Evolutionary conservation across 2,113 vertebrate species (phyloP), one percentile per base, ranked within the genome.

Genomic region (Notothenia rossii): DNA sequence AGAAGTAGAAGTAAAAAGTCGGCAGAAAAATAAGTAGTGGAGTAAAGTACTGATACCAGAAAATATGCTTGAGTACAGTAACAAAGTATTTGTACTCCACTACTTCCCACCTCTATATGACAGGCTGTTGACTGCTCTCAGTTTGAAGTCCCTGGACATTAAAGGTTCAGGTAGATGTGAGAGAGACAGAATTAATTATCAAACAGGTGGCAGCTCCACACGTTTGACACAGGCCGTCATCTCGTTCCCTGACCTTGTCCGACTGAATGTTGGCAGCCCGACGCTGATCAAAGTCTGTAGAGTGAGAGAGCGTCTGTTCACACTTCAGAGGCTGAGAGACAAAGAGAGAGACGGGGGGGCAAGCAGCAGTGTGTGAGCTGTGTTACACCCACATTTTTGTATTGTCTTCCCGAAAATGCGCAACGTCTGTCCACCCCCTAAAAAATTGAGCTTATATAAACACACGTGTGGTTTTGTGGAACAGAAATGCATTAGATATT

Each of bases 281-380:
- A 55, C 45, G 6, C 64, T 80, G 86, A 92, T 93, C 89, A 90
- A 90, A 91, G 85, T 89, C 22, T 58, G 80, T 73, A 54, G 72
- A 79, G 86, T 82, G 84, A 91, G 88, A 85, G 88, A 86, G 88
- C 82, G 67, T 82, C 87, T 90, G 86, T 81, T 80, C 83, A 68
- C 81, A 78, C 83, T 82, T 88, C 85, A 84, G 40, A 87, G 53
- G 51, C 61, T 25, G 33, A 17, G 63, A 25, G 71, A 20, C 14
- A 45, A 74, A 46, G 64, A 29, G 46, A 11, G 46, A 11, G 46
- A 3, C 70, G 9, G 49, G 25, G 63, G 12, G 43, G 54, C 13
- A 43, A 17, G 66, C 48, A 66, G 74, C 25, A 25, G 68, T 64
- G 66, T 69, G 72, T 8, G 55, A 62, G 76, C 74, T 81, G 80